Evolutionary conservation across 2,888 invertebrate species (phyloP), one percentile per base, ranked within the genome.

Genomic region (Seira sanloemensis): DNA sequence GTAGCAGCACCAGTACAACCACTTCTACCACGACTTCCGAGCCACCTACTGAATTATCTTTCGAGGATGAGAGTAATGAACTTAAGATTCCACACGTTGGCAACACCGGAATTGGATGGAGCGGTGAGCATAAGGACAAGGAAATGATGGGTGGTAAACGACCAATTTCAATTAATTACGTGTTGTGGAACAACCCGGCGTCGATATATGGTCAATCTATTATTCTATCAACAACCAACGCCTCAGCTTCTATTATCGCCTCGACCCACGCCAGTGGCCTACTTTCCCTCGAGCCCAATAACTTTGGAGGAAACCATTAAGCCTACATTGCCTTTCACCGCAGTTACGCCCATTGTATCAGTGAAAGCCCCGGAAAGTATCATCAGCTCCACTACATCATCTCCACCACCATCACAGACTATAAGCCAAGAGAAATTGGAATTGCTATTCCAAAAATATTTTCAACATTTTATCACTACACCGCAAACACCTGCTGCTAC

Each of bases 161-260:
- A 21, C 82, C 82, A 19, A 69, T 82, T 72, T 71, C 76, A 72
- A 76, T 82, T 82, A 82, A 82, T 82, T 82, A 82, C 72, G 76
- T 82, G 65, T 46, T 82, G 54, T 82, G 82, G 82, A 82, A 82
- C 65, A 76, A 72, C 50, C 82, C 76, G 7, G 37, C 76, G 1
- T 76, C 82, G 1, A 82, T 71, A 27, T 72, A 82, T 21, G 75
- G 71, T 1, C 82, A 76, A 76, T 76, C 82, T 72, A 76, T 82
- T 76, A 66, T 72, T 76, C 76, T 75, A 76, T 82, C 82, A 46
- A 81, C 81, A 7, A n/a, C 81, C 76, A 71, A 62, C 24, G 18
- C 81, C 71, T 50, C 76, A 72, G 25, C n/a, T 24, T 19, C 37
- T 66, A 71, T 68, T 77, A 68, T 77, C 77, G 46, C 75, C 5